phyloP scores from a whole-genome alignment of 2,797 vertebrate species.

The Hydrophis major region DNA sequence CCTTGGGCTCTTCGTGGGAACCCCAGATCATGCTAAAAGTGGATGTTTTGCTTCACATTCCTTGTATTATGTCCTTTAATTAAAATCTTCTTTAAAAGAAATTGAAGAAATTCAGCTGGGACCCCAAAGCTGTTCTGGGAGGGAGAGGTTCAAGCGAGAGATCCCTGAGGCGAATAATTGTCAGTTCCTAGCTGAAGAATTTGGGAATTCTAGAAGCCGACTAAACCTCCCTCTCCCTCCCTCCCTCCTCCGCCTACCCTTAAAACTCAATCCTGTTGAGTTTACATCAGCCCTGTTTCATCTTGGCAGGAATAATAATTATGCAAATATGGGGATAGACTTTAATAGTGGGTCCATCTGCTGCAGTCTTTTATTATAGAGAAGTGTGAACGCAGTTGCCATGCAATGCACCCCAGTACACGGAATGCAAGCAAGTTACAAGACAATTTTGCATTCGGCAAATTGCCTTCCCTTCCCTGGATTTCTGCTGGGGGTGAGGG shows the following conservation, averaged over 20 bases:
- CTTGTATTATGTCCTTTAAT: not conserved
- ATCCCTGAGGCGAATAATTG: not conserved
- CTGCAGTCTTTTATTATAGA: constrained; percentile 65
- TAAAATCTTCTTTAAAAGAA: not conserved
- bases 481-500: not conserved
- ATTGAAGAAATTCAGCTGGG: not conserved
- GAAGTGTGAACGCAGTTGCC: constrained; percentile 76
- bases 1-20: not conserved
- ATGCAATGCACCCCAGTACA: constrained; percentile 67
- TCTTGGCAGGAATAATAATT: constrained; percentile 64
- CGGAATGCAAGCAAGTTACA: constrained; percentile 59
- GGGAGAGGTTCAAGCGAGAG: not conserved
- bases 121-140: not conserved
- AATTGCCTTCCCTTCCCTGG: not conserved
- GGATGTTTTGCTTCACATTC: not conserved
- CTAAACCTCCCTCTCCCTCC: not conserved
- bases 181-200: not conserved
- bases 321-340: constrained; percentile 67
- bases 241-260: constrained; percentile 42
- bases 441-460: constrained; percentile 21
- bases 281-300: constrained; percentile 52
- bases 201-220: constrained; percentile 29
- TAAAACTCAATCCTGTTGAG: constrained; percentile 43
- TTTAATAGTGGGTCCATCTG: constrained; percentile 74
- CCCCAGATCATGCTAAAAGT: not conserved